These are phyloP conservation scores for Campylomormyrus tamandua DNA, from an alignment of 2,113 vertebrate species.

Conservation along the genomic window DNA sequence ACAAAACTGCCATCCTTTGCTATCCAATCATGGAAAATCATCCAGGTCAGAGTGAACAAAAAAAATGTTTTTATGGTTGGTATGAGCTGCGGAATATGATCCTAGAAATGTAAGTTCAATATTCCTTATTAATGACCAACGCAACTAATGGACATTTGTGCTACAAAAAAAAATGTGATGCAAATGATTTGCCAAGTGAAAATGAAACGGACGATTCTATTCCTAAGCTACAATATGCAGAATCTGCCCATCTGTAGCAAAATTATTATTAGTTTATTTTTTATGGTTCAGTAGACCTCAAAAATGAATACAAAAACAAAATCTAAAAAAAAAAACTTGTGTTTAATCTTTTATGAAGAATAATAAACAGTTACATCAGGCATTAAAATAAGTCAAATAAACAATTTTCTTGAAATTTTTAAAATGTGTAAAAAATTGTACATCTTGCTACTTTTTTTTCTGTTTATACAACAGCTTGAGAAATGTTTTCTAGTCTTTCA, in stretches of 20 bases:
- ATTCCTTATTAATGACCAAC: background rate
- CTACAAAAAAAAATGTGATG: background rate
- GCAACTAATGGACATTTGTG: background rate
- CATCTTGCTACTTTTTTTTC: background rate
- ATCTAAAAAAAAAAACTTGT: background rate
- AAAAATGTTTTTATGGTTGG: background rate
- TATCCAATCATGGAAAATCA: background rate
- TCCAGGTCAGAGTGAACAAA: background rate
- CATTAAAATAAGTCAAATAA: background rate
- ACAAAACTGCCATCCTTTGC: background rate
- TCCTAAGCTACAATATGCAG: background rate
- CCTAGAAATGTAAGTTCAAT: background rate
- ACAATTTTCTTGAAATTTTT: background rate
- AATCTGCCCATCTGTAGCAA: background rate
- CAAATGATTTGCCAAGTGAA: background rate
- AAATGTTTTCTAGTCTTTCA: background rate
- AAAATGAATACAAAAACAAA: background rate
- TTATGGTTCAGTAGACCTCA: background rate
- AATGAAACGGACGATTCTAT: background rate
- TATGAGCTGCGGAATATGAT: background rate
- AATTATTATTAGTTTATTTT: background rate
- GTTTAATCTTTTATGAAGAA: background rate
- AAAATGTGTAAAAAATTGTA: background rate
- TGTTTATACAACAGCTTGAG: background rate
- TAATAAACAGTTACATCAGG: background rate